These are phyloP conservation scores for Hesperia comma DNA, from an alignment of 2,888 invertebrate species.

Conservation along the genomic window DNA sequence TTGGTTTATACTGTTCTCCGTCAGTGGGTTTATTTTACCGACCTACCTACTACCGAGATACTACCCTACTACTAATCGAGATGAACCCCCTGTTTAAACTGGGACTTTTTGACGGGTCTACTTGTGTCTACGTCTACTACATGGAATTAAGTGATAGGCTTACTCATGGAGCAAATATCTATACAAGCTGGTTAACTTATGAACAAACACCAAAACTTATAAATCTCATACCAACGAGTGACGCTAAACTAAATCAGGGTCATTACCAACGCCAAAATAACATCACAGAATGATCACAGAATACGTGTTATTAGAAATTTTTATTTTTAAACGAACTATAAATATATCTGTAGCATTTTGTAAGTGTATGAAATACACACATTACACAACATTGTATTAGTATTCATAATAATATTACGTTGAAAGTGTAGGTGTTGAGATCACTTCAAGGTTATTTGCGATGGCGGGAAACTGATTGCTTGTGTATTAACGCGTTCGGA, in stretches of 20 bases:
- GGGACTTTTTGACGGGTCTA: too few species aligned
- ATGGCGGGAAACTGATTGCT: constrained; percentile 66
- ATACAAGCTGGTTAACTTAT: too few species aligned
- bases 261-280: constrained; percentile 1
- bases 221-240: too few species aligned
- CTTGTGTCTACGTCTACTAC: too few species aligned
- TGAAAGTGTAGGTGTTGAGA: constrained; percentile 66
- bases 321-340: constrained; percentile 41
- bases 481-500: constrained; percentile 43
- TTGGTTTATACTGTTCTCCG: too few species aligned
- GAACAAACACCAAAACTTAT: too few species aligned
- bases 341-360: constrained; percentile 57
- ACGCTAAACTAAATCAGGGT: neutral
- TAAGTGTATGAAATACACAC: constrained; percentile 63
- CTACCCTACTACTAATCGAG: too few species aligned
- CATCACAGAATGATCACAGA: neutral
- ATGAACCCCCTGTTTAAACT: too few species aligned
- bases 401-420: constrained; percentile 52
- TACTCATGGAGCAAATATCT: too few species aligned
- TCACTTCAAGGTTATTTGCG: constrained; percentile 67
- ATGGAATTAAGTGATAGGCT: too few species aligned
- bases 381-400: constrained; percentile 65
- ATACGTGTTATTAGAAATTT: neutral
- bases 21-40: too few species aligned
- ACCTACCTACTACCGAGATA: too few species aligned